phyloP scores from a whole-genome alignment of 2,113 vertebrate species.

The Gymnocephalus cernua region DNA sequence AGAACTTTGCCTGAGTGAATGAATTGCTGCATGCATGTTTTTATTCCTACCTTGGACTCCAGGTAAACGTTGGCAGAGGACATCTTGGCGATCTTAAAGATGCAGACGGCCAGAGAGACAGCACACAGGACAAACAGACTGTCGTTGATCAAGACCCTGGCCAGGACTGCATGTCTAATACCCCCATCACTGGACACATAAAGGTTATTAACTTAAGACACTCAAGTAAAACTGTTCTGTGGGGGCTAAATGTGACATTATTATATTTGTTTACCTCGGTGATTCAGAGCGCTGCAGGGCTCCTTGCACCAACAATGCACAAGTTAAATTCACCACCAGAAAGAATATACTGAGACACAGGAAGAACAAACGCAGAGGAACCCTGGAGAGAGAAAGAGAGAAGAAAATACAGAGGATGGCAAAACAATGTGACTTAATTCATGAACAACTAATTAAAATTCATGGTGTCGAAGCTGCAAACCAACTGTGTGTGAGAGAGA shows the following conservation, averaged over 20 bases:
- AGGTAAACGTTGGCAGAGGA: conserved; percentile 98
- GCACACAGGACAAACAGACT: conserved; percentile 95
- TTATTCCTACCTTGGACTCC: conserved; percentile 91
- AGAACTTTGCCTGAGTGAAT: not conserved
- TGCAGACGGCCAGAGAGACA: conserved; percentile 91
- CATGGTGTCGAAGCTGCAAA: conserved; percentile 14
- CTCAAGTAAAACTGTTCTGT: too few relatives aligned
- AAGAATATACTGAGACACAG: conserved; percentile 90
- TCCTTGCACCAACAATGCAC: conserved; percentile 89
- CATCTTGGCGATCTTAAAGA: conserved; percentile 96
- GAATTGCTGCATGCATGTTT: too few relatives aligned
- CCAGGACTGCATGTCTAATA: conserved; percentile 87
- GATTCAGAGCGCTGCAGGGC: conserved; percentile 74
- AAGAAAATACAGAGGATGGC: not conserved
- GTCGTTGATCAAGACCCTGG: conserved; percentile 92
- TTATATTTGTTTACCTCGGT: conserved; percentile 58
- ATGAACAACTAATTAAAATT: conserved; percentile 20
- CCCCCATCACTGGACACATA: conserved; percentile 76
- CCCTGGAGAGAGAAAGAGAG: conserved; percentile 76
- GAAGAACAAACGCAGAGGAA: conserved; percentile 90
- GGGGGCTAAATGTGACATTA: not conserved
- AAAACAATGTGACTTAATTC: not conserved
- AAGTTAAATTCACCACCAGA: conserved; percentile 94
- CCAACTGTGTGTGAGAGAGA: not conserved
- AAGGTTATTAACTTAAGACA: not conserved